phyloP scores from a whole-genome alignment of 2,888 invertebrate genomes.

The Agrochola lota region DNA sequence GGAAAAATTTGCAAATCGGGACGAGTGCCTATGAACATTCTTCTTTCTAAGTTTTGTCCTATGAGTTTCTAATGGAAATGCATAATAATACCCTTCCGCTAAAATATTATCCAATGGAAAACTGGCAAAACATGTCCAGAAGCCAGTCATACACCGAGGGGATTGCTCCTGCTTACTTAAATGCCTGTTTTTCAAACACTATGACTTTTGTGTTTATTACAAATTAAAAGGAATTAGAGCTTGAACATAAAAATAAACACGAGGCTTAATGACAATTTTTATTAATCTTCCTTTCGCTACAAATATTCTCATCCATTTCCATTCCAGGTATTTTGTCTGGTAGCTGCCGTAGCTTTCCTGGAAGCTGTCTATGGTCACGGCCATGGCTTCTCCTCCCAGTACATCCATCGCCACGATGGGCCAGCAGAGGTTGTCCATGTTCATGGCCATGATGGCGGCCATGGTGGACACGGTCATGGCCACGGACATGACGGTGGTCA shows the following conservation, averaged over 20 bases:
- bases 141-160: neutral
- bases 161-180: neutral
- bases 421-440: constrained; percentile 77
- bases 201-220: neutral
- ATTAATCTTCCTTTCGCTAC: neutral
- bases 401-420: constrained; percentile 80
- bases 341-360: constrained; percentile 73
- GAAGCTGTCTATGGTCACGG: constrained; percentile 78
- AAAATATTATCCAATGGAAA: neutral
- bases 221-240: neutral
- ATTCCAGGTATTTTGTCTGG: constrained; percentile 74
- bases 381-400: constrained; percentile 82
- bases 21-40: neutral
- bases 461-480: constrained; percentile 76
- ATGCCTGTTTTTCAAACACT: neutral
- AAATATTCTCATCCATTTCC: neutral
- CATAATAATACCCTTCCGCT: neutral
- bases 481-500: constrained; percentile 74
- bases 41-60: too few relatives aligned
- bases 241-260: neutral
- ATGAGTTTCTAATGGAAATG: neutral
- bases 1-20: neutral
- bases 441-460: constrained; percentile 74
- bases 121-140: neutral
- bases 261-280: neutral